A percentile compares a stretch with the other conserved stretches of the same genome.
Evolutionary conservation across 2,113 vertebrate species (phyloP).

Genomic region (Dipodomys merriami): DNA sequence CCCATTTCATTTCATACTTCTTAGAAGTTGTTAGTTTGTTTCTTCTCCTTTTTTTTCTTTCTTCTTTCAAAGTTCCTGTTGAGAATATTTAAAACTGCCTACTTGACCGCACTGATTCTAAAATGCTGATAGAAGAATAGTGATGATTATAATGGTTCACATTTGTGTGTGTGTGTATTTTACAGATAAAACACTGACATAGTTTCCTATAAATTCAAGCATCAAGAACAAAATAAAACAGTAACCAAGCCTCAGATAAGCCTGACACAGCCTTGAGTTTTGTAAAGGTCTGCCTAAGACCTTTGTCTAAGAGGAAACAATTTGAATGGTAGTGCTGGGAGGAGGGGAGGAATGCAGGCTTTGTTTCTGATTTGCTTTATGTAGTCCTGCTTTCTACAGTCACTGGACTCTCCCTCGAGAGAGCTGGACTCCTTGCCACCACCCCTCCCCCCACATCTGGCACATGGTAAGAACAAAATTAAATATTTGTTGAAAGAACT

Average conservation of each 20-base stretch:
- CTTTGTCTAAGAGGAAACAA: not conserved
- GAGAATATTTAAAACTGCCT: not conserved
- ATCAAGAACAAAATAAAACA: not conserved
- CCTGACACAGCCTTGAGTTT: not conserved
- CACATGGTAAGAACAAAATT: not conserved
- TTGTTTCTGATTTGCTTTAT: not conserved
- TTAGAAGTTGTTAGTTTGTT: not conserved
- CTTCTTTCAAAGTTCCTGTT: not conserved
- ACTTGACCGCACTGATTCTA: not conserved
- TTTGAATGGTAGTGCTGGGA: not conserved
- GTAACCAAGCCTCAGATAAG: not conserved
- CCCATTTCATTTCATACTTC: not conserved
- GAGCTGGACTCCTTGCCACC: not conserved
- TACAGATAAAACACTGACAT: not conserved
- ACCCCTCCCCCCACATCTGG: not conserved
- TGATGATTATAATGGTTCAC: not conserved
- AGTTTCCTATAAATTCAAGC: not conserved
- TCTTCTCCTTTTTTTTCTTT: not conserved
- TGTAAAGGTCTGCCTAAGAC: not conserved
- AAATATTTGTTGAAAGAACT: constrained; percentile 23
- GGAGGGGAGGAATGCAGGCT: not conserved
- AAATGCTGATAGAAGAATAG: not conserved
- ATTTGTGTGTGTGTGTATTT: not conserved
- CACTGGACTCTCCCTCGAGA: not conserved
- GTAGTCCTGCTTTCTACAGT: not conserved